Evolutionary conservation across 64 coral and sea anemone species (phyloP), one percentile per base, ranked within the genome.

Genomic region (Montipora cactus): DNA sequence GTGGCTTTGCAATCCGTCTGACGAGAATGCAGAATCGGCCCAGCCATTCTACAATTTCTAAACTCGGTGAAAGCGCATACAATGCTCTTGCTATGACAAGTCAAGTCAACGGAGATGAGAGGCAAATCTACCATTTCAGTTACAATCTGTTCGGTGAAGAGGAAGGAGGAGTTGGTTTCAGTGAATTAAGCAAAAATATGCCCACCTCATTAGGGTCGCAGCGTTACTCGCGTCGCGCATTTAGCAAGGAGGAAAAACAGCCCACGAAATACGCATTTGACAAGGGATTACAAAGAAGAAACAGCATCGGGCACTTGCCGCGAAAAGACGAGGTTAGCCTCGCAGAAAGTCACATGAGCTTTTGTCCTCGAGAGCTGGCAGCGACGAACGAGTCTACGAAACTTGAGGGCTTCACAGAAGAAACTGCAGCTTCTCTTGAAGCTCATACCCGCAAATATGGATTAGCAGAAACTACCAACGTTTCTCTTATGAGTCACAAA

Each of bases 401-500:
- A 37, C 37, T 37, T 37, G 37, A 37, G 37, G 37, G 37, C 37
- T 37, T 37, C 37, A 37, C 37, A 37, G 37, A 37, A 37, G 37
- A 37, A 37, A 37, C 37, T 37, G 52, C 52, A 55, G 52, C 52
- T 47, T 84, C 59, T 16, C 81, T 58, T 47, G 81, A 68, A 84
- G 64, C 18, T 72, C 82, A 86, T 22, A 20, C 64, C 1, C 62
- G 82, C 7, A 86, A 86, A 86, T 49, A 71, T 11, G 82, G 82
- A 46, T 20, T 86, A 44, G 82, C 64, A 5, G 82, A 86, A 51
- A 71, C 64, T n/a, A 86, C 82, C 4, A 86, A 86, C 66, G 8
- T 8, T 18, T 86, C 82, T 4, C 13, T 84, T 18, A 92, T 92
- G 90, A 74, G 82, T 46, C 80, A 75, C 22, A 92, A 85, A 77